phyloP scores from a whole-genome alignment of 2,797 vertebrate genomes.

The Australoheros facetus region DNA sequence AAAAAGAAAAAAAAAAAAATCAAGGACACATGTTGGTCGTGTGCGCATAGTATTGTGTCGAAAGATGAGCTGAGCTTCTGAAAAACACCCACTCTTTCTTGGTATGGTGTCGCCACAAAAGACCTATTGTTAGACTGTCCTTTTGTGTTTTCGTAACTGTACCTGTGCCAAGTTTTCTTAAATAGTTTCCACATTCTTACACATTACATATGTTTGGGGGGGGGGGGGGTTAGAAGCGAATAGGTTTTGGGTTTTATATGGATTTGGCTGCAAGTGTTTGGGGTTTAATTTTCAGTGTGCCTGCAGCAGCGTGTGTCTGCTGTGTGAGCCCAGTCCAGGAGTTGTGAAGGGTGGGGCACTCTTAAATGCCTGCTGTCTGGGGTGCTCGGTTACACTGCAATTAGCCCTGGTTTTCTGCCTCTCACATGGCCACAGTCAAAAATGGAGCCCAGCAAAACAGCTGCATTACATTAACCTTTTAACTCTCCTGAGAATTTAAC shows the following conservation, averaged over 20 bases:
- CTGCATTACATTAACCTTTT: slow-evolving; percentile 6
- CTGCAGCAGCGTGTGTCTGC: slow-evolving; percentile 15
- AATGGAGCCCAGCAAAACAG: slow-evolving; percentile 2
- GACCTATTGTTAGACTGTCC: slow-evolving; percentile 60
- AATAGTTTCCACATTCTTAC: slow-evolving; percentile 9
- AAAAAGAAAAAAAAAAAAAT: neutral
- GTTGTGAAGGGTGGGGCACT: slow-evolving; percentile 37
- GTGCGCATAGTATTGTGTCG: slow-evolving; percentile 50
- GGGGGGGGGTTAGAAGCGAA: neutral
- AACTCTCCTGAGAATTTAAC: neutral
- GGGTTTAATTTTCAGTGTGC: slow-evolving; percentile 29
- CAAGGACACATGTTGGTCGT: slow-evolving; percentile 50
- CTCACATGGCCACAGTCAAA: slow-evolving; percentile 19
- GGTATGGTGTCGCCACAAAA: slow-evolving; percentile 56
- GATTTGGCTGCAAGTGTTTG: slow-evolving; percentile 6
- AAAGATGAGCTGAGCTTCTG: slow-evolving; percentile 64
- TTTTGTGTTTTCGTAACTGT: slow-evolving; percentile 40
- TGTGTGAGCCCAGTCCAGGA: slow-evolving; percentile 7
- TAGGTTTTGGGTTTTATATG: slow-evolving; percentile 1
- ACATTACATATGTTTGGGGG: neutral
- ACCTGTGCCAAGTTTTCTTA: slow-evolving; percentile 12
- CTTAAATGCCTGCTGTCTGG: slow-evolving; percentile 36
- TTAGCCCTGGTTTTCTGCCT: slow-evolving; percentile 42
- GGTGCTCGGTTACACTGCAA: slow-evolving; percentile 53
- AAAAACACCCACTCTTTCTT: slow-evolving; percentile 48